Base-by-base conservation (phyloP, 1,140 invertebrate genomes). In the Phymastichus coffea region DNA sequence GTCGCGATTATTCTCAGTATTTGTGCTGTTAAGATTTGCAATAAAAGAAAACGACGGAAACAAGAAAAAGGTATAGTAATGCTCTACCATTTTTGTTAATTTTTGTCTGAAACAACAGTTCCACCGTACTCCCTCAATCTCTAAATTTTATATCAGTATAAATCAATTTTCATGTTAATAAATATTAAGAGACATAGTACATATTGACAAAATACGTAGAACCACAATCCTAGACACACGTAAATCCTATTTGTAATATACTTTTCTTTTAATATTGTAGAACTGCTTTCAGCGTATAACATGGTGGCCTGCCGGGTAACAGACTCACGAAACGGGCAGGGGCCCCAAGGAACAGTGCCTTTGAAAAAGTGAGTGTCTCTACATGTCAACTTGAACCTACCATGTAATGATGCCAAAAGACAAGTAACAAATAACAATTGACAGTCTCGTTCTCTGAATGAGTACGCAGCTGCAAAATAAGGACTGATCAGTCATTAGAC, bases 51-150 rank as follows among this genome's bases (percentile, higher is more conserved):
- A 81, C 86, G 93, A 79, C 88, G 93, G 84, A 95, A 95, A 88
- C 93, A 95, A 81, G 93, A 96, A 83, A 96, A 95, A 92, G 93
- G 94, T 95, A 86, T 33, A n/a, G n/a, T n/a, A n/a, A n/a, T n/a
- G n/a, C n/a, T n/a, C n/a, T n/a, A n/a, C n/a, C n/a, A n/a, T n/a
- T n/a, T n/a, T n/a, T n/a, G n/a, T n/a, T n/a, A n/a, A n/a, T n/a
- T n/a, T n/a, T n/a, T n/a, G n/a, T n/a, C n/a, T n/a, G n/a, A n/a
- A n/a, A n/a, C n/a, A n/a, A n/a, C n/a, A n/a, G n/a, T n/a, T n/a
- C n/a, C n/a, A n/a, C n/a, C n/a, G n/a, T n/a, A n/a, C n/a, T n/a
- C n/a, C n/a, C n/a, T n/a, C n/a, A n/a, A n/a, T n/a, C n/a, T n/a
- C n/a, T n/a, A n/a, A n/a, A n/a, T n/a, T n/a, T n/a, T n/a, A n/a